A percentile compares a stretch with the other conserved stretches of the same genome.
phyloP scores from a whole-genome alignment of 2,113 vertebrate genomes.

The Daphoenositta chrysoptera region DNA sequence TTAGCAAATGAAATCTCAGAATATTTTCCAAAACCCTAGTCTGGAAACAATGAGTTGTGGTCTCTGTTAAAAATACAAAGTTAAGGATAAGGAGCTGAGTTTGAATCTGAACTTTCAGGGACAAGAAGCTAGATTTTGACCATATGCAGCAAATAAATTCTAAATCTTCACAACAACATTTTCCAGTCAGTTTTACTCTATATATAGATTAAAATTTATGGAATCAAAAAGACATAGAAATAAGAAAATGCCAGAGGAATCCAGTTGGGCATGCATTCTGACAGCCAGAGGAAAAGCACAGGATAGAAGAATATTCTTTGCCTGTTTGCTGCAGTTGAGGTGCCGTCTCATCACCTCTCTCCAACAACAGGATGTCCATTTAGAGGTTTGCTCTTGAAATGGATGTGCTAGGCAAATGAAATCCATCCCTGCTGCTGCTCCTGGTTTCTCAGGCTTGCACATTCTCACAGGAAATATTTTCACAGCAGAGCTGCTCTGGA shows the following conservation, averaged over 20 bases:
- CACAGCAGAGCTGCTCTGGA: conserved; percentile 3
- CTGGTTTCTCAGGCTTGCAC: neutral
- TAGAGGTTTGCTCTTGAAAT: neutral
- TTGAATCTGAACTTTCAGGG: neutral
- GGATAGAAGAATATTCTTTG: neutral
- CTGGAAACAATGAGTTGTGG: conserved; percentile 8
- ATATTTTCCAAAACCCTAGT: conserved; percentile 17
- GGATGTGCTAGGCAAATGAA: neutral
- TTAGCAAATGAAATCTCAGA: conserved; percentile 17
- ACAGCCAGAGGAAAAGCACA: neutral
- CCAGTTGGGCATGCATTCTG: accelerated
- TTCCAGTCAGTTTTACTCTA: neutral
- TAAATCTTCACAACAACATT: neutral
- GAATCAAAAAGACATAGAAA: neutral
- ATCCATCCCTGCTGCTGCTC: neutral
- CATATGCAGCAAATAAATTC: neutral
- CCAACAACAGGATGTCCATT: neutral
- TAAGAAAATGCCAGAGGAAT: neutral
- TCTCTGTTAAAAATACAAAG: conserved; percentile 14
- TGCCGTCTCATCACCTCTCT: neutral
- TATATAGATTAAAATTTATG: neutral
- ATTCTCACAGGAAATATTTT: conserved; percentile 8
- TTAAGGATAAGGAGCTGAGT: neutral
- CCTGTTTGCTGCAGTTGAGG: neutral
- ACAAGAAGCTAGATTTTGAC: neutral